phyloP scores from a whole-genome alignment of 2,888 invertebrate genomes.

The Lasioglossum villosulum region DNA sequence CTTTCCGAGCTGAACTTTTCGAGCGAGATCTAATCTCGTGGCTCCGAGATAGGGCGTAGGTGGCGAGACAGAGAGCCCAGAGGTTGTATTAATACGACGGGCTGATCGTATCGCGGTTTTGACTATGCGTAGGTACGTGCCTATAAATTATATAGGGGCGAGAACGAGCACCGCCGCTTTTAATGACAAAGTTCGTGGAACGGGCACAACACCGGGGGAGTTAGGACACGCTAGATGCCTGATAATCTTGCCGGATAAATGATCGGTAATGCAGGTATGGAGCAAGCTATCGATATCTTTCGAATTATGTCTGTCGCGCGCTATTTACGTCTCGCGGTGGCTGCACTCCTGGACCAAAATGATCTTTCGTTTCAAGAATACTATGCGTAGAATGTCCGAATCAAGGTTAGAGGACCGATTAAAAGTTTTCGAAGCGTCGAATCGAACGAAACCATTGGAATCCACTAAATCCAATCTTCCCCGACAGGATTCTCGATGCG shows the following conservation, averaged over 20 bases:
- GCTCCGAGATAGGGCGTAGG: conserved; percentile 63
- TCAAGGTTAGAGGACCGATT: no score
- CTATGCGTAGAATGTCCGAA: neutral
- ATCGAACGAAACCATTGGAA: neutral
- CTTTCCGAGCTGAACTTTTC: conserved; percentile 67
- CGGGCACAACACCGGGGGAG: conserved; percentile 13
- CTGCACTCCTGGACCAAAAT: neutral
- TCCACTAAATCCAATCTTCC: neutral
- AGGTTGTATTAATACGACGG: conserved; percentile 60
- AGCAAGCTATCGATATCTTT: neutral
- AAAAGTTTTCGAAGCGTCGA: neutral
- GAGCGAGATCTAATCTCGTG: conserved; percentile 62
- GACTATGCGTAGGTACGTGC: conserved; percentile 61
- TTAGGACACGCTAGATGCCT: conserved; percentile 30
- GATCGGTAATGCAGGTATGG: conserved; percentile 18
- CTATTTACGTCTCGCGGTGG: neutral
- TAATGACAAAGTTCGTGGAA: conserved; percentile 58
- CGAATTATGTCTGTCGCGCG: neutral
- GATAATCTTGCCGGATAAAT: conserved; percentile 31
- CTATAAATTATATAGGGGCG: conserved; percentile 63
- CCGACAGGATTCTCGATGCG: neutral
- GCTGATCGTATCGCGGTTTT: conserved; percentile 65
- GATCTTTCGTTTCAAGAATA: neutral
- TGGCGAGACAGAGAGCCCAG: conserved; percentile 50
- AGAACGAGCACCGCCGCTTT: conserved; percentile 40